Percentiles rank a stretch among this genome's conserved stretches.
Evolutionary conservation across 2,113 vertebrate genomes (phyloP).

Genomic region (Mus pahari): DNA sequence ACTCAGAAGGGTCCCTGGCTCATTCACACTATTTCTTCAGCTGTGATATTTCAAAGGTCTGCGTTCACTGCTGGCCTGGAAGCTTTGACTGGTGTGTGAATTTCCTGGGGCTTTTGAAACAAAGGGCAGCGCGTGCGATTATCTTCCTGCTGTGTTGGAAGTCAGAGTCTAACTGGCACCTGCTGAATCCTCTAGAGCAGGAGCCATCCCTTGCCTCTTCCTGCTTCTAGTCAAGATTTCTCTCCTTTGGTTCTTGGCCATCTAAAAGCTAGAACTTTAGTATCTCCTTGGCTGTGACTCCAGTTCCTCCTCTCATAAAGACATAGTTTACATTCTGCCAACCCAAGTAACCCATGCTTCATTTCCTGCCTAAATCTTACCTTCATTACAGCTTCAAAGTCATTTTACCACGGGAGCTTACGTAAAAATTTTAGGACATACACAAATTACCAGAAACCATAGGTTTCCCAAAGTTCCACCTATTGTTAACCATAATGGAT

Average conservation of each 20-base stretch:
- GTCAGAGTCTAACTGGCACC: background rate
- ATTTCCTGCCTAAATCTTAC: background rate
- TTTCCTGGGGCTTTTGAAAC: background rate
- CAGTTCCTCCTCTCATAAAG: background rate
- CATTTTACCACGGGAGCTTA: background rate
- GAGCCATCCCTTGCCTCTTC: too few relatives aligned
- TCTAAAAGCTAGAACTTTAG: background rate
- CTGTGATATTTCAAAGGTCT: background rate
- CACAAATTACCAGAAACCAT: too few relatives aligned
- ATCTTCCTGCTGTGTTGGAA: background rate
- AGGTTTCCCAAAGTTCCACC: background rate
- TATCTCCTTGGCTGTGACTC: background rate
- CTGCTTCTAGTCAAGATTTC: background rate
- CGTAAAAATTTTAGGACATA: background rate
- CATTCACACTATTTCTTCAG: background rate
- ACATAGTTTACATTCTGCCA: background rate
- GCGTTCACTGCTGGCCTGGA: background rate
- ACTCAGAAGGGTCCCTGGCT: background rate
- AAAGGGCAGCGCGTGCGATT: too few relatives aligned
- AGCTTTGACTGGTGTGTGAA: background rate
- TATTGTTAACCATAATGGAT: background rate
- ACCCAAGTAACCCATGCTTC: background rate
- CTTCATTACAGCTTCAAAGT: too few relatives aligned
- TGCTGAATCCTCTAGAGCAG: accelerated
- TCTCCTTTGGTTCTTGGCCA: background rate